Conservation (phyloP, 2,888 invertebrate species). For the Drosophila fulvimacula region DNA sequence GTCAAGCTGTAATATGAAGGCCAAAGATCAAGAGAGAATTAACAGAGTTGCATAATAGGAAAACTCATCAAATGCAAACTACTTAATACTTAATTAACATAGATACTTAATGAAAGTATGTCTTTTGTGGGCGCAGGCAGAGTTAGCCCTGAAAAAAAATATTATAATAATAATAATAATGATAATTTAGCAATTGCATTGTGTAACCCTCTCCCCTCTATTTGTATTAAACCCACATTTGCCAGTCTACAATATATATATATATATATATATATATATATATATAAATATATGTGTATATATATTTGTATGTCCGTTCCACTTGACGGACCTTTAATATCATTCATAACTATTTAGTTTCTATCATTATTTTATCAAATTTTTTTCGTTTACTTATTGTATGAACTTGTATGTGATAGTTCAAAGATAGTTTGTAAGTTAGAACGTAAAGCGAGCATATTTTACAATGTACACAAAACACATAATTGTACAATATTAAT, state of each 20-base stretch:
- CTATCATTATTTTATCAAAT: conserved; percentile 15
- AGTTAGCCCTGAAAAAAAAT: background rate
- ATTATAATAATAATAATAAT: background rate
- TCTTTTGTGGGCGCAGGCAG: background rate
- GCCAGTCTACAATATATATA: conserved; percentile 19
- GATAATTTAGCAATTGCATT: background rate
- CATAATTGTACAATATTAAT: conserved; percentile 24
- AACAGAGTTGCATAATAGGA: conserved; percentile 35
- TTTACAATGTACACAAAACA: conserved; percentile 8
- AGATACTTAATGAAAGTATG: conserved; percentile 6
- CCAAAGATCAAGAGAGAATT: conserved; percentile 42
- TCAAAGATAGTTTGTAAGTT: conserved; percentile 76
- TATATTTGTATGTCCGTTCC: background rate
- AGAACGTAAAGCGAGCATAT: conserved; percentile 28
- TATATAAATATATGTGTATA: background rate
- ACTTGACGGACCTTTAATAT: conserved; percentile 9
- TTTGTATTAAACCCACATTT: conserved; percentile 10
- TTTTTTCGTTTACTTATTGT: conserved; percentile 46
- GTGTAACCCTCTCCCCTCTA: conserved; percentile 1
- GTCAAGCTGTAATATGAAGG: conserved; percentile 64
- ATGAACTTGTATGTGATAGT: conserved; percentile 82
- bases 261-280: background rate
- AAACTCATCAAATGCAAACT: conserved; percentile 50
- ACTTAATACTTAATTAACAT: conserved; percentile 44
- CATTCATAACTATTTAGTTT: conserved; percentile 22